Conservation (phyloP, 2,888 invertebrate species). For the Nemurella pictetii region DNA sequence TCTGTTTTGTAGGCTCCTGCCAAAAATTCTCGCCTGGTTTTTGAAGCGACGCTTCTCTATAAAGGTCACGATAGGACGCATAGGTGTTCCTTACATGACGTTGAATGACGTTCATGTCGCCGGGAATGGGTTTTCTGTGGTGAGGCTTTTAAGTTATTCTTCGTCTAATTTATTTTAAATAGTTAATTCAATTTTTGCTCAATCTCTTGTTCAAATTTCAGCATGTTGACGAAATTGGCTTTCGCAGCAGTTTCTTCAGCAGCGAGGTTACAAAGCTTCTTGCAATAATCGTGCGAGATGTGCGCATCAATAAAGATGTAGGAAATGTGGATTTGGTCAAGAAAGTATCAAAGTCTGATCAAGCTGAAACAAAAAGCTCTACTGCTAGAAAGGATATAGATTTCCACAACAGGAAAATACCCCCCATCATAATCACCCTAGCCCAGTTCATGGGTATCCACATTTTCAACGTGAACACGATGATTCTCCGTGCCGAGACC, state of each 20-base stretch:
- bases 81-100: constrained; percentile 77
- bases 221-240: constrained; percentile 83
- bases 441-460: constrained; percentile 87
- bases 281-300: constrained; percentile 78
- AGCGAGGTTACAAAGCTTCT: constrained; percentile 84
- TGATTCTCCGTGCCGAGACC: constrained; percentile 64
- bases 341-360: neutral
- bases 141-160: constrained; percentile 53
- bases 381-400: constrained; percentile 35
- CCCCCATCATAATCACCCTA: constrained; percentile 78
- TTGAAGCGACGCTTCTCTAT: constrained; percentile 79
- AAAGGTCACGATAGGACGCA: constrained; percentile 77
- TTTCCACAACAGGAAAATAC: constrained; percentile 64
- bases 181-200: constrained; percentile 1
- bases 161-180: neutral
- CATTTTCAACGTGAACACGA: constrained; percentile 70
- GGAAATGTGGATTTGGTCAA: constrained; percentile 41
- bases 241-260: constrained; percentile 85
- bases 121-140: constrained; percentile 76
- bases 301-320: constrained; percentile 79
- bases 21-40: constrained; percentile 75
- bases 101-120: constrained; percentile 79
- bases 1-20: constrained; percentile 66
- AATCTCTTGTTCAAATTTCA: constrained; percentile 53
- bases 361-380: neutral